Conservation (phyloP, 2,113 vertebrate species). For the Sprattus sprattus region DNA sequence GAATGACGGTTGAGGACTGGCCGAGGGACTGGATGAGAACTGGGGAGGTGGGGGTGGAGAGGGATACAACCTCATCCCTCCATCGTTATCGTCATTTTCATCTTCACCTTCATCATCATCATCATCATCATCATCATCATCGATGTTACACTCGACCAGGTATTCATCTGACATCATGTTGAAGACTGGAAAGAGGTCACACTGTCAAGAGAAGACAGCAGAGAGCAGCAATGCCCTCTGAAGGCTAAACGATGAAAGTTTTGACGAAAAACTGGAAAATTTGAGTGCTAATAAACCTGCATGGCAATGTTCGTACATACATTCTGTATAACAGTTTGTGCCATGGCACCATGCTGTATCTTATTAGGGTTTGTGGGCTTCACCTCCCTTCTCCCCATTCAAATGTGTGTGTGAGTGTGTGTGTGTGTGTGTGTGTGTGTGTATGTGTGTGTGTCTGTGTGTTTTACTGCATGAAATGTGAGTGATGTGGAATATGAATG, state of each 20-base stretch:
- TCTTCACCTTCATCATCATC: constrained; percentile 33
- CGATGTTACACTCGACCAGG: constrained; percentile 73
- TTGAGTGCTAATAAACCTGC: not conserved
- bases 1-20: constrained; percentile 31
- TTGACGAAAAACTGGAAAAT: not conserved
- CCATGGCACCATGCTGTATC: too few relatives aligned
- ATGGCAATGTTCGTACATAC: not conserved
- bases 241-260: not conserved
- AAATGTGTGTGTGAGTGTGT: too few relatives aligned
- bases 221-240: not conserved
- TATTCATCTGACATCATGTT: constrained; percentile 73
- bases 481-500: not conserved
- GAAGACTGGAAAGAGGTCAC: constrained; percentile 25
- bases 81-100: constrained; percentile 26
- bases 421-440: too few relatives aligned
- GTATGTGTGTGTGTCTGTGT: too few relatives aligned
- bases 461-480: not conserved
- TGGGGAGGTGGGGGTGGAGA: constrained; percentile 62
- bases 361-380: not conserved
- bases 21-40: constrained; percentile 39
- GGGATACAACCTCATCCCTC: constrained; percentile 48
- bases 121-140: constrained; percentile 57
- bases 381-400: not conserved
- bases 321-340: too few relatives aligned
- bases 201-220: not conserved